A percentile compares a stretch with the other conserved stretches of the same genome.
Evolutionary conservation across 2,888 invertebrate species (phyloP).

Genomic region (Leucophenga montana): DNA sequence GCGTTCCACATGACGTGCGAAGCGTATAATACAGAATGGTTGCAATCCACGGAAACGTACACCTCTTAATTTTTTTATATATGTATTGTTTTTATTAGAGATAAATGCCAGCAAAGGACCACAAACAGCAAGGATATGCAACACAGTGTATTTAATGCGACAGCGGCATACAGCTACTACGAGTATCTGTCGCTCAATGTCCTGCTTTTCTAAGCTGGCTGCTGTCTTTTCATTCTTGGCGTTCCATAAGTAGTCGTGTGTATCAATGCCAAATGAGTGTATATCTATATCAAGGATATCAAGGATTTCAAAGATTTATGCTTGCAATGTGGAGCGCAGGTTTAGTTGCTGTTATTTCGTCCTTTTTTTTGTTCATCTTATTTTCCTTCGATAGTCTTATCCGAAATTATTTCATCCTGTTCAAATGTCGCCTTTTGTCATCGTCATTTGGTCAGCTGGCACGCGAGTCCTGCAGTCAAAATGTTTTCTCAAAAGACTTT

Average conservation of each 20-base stretch:
- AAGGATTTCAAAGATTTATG: slow-evolving; percentile 11
- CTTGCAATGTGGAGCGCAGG: background rate
- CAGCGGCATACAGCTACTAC: background rate
- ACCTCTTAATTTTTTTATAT: no score
- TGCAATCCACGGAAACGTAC: no score
- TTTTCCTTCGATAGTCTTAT: background rate
- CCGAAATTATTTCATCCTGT: background rate
- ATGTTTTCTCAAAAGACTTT: background rate
- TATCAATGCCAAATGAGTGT: background rate
- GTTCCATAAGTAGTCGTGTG: background rate
- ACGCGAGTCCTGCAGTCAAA: background rate
- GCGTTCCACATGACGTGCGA: no score
- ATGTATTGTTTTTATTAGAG: no score
- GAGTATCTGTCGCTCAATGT: background rate
- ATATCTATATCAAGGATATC: background rate
- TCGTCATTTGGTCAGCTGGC: background rate
- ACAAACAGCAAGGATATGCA: background rate
- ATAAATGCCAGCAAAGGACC: background rate
- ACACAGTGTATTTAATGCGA: background rate
- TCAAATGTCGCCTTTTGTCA: background rate
- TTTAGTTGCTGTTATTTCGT: background rate
- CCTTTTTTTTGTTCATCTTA: background rate
- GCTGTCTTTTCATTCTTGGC: background rate
- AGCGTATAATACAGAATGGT: no score
- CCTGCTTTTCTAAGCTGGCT: background rate